Percentiles rank a stretch among this genome's conserved stretches.
These are phyloP conservation scores for Girardinus metallicus DNA, from an alignment of 2,797 vertebrate genomes.

Conservation along the genomic window DNA sequence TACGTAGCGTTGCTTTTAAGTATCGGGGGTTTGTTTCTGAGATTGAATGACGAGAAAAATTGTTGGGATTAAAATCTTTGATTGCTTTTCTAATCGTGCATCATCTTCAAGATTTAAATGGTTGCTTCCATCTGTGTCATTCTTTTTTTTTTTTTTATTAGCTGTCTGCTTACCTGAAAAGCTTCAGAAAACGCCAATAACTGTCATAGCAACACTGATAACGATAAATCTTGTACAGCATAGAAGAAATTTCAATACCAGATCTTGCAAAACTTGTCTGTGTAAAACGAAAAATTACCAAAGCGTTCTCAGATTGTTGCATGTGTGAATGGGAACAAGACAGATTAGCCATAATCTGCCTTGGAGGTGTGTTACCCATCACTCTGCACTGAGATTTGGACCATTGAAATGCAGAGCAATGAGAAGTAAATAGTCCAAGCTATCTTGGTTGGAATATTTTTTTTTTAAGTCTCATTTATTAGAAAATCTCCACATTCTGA, in stretches of 20 bases:
- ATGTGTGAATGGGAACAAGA: background rate
- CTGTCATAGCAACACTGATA: background rate
- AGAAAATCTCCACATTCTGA: conserved; percentile 65
- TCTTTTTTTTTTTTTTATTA: conserved; percentile 14
- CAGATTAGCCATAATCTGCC: conserved; percentile 14
- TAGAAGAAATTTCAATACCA: conserved; percentile 7
- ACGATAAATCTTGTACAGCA: background rate
- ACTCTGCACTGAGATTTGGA: conserved; percentile 38
- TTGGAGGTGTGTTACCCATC: conserved; percentile 23
- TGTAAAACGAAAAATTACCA: conserved; percentile 2
- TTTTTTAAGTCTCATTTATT: conserved; percentile 3
- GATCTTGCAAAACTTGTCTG: conserved; percentile 16
- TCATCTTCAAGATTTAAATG: background rate
- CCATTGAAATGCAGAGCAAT: conserved; percentile 27
- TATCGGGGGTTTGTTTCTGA: background rate
- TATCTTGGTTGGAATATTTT: conserved; percentile 30
- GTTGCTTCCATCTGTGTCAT: background rate
- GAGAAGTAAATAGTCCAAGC: conserved; percentile 13
- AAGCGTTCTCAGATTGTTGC: conserved; percentile 32
- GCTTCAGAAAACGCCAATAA: background rate
- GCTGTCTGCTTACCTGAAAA: background rate
- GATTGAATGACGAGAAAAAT: background rate
- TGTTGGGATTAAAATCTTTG: too few species aligned
- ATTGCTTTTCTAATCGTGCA: background rate
- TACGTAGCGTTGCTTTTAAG: background rate